These are phyloP conservation scores for Diadegma fenestrale DNA, from an alignment of 2,888 invertebrate genomes.

Conservation along the genomic window DNA sequence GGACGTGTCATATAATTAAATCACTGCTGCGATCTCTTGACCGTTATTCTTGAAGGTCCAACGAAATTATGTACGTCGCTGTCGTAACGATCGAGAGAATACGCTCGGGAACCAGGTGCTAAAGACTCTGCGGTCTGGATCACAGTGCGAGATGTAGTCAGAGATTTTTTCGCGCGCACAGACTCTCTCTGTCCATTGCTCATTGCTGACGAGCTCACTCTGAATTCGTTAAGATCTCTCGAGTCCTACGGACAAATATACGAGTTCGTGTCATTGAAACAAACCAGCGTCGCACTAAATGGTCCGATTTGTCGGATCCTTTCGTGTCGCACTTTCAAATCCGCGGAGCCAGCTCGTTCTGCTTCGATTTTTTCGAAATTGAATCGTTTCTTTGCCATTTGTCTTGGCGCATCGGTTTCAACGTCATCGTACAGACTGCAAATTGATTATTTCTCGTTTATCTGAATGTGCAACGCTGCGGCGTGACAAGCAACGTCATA, in stretches of 20 bases:
- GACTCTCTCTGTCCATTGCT: conserved; percentile 14
- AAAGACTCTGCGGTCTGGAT: conserved; percentile 38
- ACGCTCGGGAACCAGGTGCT: conserved; percentile 41
- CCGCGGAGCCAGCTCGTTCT: neutral
- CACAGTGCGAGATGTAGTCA: conserved; percentile 21
- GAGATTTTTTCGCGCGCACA: conserved; percentile 13
- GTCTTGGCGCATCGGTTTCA: no score
- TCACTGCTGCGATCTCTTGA: conserved; percentile 25
- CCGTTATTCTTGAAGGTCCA: conserved; percentile 36
- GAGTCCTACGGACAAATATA: neutral
- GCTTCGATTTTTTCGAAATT: neutral
- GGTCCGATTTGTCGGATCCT: neutral
- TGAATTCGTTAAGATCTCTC: conserved; percentile 56
- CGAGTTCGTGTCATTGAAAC: conserved; percentile 3
- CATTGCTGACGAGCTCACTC: conserved; percentile 37
- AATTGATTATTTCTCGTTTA: conserved; percentile 15
- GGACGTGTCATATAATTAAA: conserved; percentile 33
- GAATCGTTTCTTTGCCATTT: no score
- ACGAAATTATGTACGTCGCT: conserved; percentile 32
- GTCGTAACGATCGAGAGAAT: conserved; percentile 26
- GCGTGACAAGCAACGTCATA: conserved; percentile 6
- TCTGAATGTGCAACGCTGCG: conserved; percentile 20
- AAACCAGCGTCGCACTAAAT: neutral
- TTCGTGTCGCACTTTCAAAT: neutral
- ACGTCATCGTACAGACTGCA: no score